Conservation (phyloP, 92 coral and sea anemone species). For the Siderastrea radians region DNA sequence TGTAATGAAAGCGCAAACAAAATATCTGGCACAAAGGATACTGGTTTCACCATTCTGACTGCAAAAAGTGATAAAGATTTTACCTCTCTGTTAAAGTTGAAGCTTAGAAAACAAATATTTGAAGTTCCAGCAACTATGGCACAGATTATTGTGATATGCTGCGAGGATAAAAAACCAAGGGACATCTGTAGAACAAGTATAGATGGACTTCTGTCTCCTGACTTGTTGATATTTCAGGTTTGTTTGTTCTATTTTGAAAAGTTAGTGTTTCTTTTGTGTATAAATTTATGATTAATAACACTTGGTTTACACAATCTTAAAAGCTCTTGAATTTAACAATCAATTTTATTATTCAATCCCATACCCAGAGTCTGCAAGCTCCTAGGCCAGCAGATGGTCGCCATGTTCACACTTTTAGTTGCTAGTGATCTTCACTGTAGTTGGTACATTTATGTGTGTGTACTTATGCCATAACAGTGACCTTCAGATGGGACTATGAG, state of each 20-base stretch:
- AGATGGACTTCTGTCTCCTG: constrained; percentile 39
- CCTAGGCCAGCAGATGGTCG: no score
- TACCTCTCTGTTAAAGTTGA: constrained; percentile 25
- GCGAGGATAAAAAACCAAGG: constrained; percentile 1
- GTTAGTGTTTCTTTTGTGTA: no score
- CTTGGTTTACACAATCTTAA: no score
- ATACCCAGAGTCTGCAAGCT: no score
- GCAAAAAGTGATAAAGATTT: not conserved
- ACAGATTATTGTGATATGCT: constrained; percentile 23
- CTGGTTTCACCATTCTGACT: not conserved
- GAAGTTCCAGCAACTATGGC: constrained; percentile 1
- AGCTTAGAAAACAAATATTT: not conserved
- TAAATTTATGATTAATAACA: no score
- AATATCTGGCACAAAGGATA: not conserved
- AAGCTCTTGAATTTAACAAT: no score
- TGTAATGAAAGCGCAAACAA: not conserved
- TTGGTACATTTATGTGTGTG: no score
- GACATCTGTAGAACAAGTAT: constrained; percentile 24
- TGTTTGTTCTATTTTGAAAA: not conserved
- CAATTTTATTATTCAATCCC: no score
- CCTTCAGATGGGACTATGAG: no score
- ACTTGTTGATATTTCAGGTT: constrained; percentile 47
- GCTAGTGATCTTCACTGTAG: no score
- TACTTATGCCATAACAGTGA: no score
- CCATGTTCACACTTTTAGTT: no score